Percentiles rank a stretch among this genome's conserved stretches.
Conservation (phyloP, 1,140 invertebrate species). For the Papilio polyxenes region DNA sequence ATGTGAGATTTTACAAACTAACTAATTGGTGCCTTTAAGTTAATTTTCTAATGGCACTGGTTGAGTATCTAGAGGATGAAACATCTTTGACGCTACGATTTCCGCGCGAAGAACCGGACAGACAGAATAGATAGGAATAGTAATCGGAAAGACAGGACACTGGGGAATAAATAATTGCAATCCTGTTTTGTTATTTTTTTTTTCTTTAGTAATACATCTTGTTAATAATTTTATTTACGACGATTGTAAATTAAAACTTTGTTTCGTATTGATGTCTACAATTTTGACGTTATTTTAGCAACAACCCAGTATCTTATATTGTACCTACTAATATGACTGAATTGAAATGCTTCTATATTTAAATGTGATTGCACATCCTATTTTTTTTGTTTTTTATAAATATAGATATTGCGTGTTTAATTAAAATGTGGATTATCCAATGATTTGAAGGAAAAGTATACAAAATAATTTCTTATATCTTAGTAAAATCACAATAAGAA, state of each 20-base stretch:
- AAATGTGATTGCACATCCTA: no score
- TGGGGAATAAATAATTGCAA: conserved; percentile 35
- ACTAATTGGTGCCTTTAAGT: background rate
- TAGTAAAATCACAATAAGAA: background rate
- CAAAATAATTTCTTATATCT: no score
- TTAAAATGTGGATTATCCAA: no score
- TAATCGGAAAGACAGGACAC: conserved; percentile 36
- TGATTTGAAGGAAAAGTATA: no score
- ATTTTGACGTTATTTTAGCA: background rate
- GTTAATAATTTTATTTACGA: background rate
- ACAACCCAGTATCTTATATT: background rate
- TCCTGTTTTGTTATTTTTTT: background rate
- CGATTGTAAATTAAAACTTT: background rate
- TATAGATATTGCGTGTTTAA: no score
- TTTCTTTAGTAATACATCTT: background rate
- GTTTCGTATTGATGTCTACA: background rate
- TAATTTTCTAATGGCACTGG: background rate
- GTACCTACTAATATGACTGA: no score
- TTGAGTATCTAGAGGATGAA: background rate
- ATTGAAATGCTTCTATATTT: no score
- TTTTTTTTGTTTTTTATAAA: no score
- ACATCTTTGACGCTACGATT: conserved; percentile 12
- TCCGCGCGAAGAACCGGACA: conserved; percentile 11
- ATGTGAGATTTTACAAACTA: no score
- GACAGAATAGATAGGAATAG: conserved; percentile 24